Conservation (phyloP, 1,140 invertebrate genomes). For the Cotesia typhae region DNA sequence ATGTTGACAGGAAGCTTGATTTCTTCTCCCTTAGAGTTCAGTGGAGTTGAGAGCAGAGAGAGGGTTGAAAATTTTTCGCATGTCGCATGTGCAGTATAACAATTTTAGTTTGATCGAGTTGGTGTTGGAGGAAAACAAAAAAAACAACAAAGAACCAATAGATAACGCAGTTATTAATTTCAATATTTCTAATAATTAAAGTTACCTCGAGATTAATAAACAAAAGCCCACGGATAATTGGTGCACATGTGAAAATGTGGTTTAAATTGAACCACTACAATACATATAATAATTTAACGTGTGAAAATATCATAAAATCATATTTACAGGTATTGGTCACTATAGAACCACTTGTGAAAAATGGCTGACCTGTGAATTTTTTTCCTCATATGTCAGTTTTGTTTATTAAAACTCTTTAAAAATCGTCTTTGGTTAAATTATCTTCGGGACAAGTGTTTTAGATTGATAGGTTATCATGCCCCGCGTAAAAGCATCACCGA, state of each 20-base stretch:
- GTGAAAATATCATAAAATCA: background rate
- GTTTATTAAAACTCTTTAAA: slow-evolving; percentile 28
- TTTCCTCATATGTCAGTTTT: slow-evolving; percentile 18
- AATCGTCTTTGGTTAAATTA: background rate
- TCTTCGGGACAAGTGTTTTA: slow-evolving; percentile 4
- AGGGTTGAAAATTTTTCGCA: background rate
- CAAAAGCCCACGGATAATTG: background rate
- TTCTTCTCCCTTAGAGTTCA: slow-evolving; percentile 19
- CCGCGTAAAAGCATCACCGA: slow-evolving; percentile 67
- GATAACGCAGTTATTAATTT: background rate
- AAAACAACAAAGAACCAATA: background rate
- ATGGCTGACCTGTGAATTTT: slow-evolving; percentile 49
- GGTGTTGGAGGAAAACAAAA: background rate
- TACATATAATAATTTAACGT: background rate
- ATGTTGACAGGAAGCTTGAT: background rate
- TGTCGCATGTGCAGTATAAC: background rate
- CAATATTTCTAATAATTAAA: background rate
- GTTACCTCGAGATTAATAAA: background rate
- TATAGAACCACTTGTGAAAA: slow-evolving; percentile 39
- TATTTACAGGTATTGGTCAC: slow-evolving; percentile 11
- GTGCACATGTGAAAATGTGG: slow-evolving; percentile 10
- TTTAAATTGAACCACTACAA: background rate
- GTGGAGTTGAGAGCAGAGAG: background rate
- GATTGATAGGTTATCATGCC: slow-evolving; percentile 59
- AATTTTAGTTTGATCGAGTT: slow-evolving; percentile 12